phyloP scores from a whole-genome alignment of 2,113 vertebrate genomes.

The Pygoscelis antarcticus region DNA sequence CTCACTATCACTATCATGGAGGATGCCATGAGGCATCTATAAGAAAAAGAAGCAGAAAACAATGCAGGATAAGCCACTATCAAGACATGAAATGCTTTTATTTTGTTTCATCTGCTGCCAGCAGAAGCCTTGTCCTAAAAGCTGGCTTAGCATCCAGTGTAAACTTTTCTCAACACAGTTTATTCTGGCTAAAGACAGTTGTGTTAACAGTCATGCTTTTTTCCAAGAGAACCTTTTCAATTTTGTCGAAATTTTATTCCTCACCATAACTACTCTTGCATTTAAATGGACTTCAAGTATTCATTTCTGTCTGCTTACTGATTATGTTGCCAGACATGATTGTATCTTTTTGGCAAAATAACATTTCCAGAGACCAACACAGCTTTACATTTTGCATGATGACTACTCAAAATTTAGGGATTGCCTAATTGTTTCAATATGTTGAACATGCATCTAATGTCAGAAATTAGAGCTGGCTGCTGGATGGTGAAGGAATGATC shows the following conservation, averaged over 20 bases:
- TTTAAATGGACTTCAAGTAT: not conserved
- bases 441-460: not conserved
- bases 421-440: not conserved
- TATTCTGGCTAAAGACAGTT: not conserved
- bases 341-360: not conserved
- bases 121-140: not conserved
- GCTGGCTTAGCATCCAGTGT: not conserved
- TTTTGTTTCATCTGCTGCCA: not conserved
- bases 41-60: slow-evolving; percentile 1
- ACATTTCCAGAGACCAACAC: not conserved
- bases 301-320: not conserved
- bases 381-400: not conserved
- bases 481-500: not conserved
- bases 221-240: not conserved
- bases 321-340: not conserved
- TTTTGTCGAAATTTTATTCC: not conserved
- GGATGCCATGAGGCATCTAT: not conserved
- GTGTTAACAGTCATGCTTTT: not conserved
- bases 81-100: not conserved
- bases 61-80: not conserved
- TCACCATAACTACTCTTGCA: not conserved
- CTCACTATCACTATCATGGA: not conserved
- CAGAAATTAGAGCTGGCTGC: not conserved
- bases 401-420: not conserved
- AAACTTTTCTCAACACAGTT: not conserved